phyloP scores from a whole-genome alignment of 2,113 vertebrate species.

The Poeciliopsis turrubarensis region DNA sequence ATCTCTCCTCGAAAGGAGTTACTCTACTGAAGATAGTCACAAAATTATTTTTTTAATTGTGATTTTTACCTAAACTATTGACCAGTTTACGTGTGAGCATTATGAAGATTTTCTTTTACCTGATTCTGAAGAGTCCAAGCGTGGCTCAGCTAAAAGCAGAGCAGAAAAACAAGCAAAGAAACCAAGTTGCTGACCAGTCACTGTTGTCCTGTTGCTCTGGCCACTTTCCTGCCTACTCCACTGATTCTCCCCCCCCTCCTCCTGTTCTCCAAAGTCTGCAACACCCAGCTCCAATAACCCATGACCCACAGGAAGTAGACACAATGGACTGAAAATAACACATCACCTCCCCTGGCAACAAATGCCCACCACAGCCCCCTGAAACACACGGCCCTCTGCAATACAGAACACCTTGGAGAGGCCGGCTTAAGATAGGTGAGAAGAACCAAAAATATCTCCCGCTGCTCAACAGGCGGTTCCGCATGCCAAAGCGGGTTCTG shows the following conservation, averaged over 20 bases:
- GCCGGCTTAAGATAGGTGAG: slow-evolving; percentile 46
- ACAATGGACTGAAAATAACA: slow-evolving; percentile 96
- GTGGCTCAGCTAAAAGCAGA: slow-evolving; percentile 17
- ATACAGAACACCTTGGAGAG: slow-evolving; percentile 45
- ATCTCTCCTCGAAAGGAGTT: background rate
- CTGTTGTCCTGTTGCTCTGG: slow-evolving; percentile 65
- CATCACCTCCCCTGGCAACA: slow-evolving; percentile 77
- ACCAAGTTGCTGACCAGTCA: slow-evolving; percentile 55
- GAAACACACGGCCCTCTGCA: slow-evolving; percentile 36
- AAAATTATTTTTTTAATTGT: background rate
- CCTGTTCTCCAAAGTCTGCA: slow-evolving; percentile 77
- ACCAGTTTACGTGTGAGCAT: slow-evolving; percentile 1
- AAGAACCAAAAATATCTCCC: slow-evolving; percentile 56
- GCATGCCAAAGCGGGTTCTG: slow-evolving; percentile 27
- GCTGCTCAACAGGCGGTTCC: slow-evolving; percentile 8
- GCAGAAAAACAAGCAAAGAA: slow-evolving; percentile 27
- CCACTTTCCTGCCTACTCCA: slow-evolving; percentile 78
- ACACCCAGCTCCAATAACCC: slow-evolving; percentile 91
- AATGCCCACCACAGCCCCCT: slow-evolving; percentile 66
- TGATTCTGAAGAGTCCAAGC: slow-evolving; percentile 62
- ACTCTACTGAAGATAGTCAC: background rate
- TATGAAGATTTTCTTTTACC: slow-evolving; percentile 52
- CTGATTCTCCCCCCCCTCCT: slow-evolving; percentile 73
- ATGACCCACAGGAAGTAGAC: slow-evolving; percentile 95
- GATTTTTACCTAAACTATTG: background rate